These are phyloP conservation scores for Lutraria lutraria DNA, from an alignment of 2,888 invertebrate genomes.

Conservation along the genomic window DNA sequence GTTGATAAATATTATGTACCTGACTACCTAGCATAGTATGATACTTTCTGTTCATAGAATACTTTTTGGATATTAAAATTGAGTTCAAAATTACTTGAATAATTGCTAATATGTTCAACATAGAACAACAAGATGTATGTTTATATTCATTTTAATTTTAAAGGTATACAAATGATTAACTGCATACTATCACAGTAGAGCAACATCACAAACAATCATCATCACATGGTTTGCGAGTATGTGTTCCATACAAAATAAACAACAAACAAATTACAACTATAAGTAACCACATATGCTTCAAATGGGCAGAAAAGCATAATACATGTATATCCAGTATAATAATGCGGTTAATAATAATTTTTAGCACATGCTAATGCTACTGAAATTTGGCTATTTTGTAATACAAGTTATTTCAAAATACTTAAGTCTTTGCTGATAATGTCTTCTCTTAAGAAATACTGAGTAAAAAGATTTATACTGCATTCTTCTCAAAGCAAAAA, in stretches of 20 bases:
- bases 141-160: neutral
- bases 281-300: neutral
- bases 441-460: neutral
- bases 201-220: constrained; percentile 8
- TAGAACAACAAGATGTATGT: neutral
- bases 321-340: neutral
- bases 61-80: no score
- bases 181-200: constrained; percentile 24
- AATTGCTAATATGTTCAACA: no score
- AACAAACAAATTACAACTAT: neutral
- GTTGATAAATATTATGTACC: no score
- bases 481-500: no score
- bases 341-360: neutral
- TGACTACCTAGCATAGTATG: no score
- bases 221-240: neutral
- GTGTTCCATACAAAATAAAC: neutral
- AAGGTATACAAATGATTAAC: neutral
- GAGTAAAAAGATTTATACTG: no score
- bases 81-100: no score
- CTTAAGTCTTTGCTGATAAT: neutral
- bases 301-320: neutral
- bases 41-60: no score
- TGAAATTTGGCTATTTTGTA: neutral
- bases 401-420: neutral
- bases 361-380: constrained; percentile 1